phyloP scores from a whole-genome alignment of 2,888 invertebrate species.

The Antheraea yamamai region DNA sequence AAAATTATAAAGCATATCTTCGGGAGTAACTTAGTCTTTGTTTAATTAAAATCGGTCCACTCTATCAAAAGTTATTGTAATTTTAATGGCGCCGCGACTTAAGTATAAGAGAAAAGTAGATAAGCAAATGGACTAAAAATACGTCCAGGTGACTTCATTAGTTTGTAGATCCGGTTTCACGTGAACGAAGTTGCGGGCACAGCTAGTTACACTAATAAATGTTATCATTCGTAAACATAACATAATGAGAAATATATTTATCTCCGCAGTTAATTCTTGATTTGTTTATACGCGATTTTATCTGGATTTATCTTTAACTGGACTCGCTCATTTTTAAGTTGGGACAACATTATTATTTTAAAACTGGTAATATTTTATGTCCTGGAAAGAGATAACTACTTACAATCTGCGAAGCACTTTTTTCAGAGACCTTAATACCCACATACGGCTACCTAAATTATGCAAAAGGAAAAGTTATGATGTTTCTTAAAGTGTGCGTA shows the following conservation, averaged over 20 bases:
- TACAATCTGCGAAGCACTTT: not conserved
- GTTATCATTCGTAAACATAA: not conserved
- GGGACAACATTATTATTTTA: not conserved
- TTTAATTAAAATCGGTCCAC: too few species aligned
- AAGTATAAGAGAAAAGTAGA: too few species aligned
- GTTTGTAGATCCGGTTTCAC: too few species aligned
- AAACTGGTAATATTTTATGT: not conserved
- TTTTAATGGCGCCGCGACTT: too few species aligned
- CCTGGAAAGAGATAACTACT: conserved; percentile 5
- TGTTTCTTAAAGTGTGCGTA: conserved; percentile 5
- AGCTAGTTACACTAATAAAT: too few species aligned
- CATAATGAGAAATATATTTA: not conserved
- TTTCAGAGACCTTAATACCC: not conserved
- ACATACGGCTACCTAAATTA: conserved; percentile 11
- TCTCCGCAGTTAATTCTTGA: not conserved
- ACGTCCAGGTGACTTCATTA: too few species aligned
- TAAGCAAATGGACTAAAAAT: too few species aligned
- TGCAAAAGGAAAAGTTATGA: conserved; percentile 2
- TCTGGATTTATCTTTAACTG: not conserved
- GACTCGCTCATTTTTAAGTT: not conserved
- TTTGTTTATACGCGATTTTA: not conserved
- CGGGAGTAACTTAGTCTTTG: too few species aligned
- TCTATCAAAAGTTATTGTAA: too few species aligned
- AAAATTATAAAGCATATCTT: too few species aligned
- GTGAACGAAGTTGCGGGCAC: too few species aligned